Conservation (phyloP, 2,888 invertebrate genomes). For the Lasioglossum vierecki region DNA sequence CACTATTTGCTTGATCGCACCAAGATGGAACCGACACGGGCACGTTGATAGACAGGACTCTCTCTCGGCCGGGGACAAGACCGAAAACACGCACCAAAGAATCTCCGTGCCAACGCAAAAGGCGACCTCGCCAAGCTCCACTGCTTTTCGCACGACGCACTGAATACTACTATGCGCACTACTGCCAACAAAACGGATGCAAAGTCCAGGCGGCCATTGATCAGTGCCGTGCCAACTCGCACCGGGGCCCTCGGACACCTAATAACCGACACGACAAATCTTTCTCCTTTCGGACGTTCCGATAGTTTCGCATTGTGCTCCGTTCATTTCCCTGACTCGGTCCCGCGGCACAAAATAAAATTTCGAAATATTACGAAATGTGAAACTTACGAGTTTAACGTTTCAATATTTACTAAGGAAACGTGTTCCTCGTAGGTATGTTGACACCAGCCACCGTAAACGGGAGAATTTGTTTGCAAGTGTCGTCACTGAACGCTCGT, state of each 20-base stretch:
- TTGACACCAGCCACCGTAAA: neutral
- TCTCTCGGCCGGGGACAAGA: constrained; percentile 26
- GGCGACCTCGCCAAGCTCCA: constrained; percentile 74
- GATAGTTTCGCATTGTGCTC: neutral
- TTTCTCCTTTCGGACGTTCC: neutral
- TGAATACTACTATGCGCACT: constrained; percentile 69
- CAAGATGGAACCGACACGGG: constrained; percentile 15
- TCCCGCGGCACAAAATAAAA: neutral
- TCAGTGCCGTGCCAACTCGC: constrained; percentile 15
- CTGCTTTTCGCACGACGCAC: constrained; percentile 75
- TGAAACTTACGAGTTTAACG: neutral
- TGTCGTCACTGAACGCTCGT: constrained; percentile 29
- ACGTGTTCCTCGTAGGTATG: neutral
- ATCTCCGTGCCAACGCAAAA: constrained; percentile 68
- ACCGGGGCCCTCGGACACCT: neutral
- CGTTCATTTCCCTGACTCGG: neutral
- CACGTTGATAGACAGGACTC: constrained; percentile 22
- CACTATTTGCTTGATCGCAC: constrained; percentile 31
- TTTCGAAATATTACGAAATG: neutral
- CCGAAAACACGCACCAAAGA: constrained; percentile 53
- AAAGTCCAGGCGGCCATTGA: constrained; percentile 56
- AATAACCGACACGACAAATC: neutral
- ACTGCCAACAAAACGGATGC: constrained; percentile 69
- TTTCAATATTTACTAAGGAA: neutral
- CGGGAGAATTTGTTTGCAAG: neutral